A percentile compares a stretch with the other conserved stretches of the same genome.
Conservation (phyloP, 2,797 vertebrate species). For the Oryzias dopingdopingensis region DNA sequence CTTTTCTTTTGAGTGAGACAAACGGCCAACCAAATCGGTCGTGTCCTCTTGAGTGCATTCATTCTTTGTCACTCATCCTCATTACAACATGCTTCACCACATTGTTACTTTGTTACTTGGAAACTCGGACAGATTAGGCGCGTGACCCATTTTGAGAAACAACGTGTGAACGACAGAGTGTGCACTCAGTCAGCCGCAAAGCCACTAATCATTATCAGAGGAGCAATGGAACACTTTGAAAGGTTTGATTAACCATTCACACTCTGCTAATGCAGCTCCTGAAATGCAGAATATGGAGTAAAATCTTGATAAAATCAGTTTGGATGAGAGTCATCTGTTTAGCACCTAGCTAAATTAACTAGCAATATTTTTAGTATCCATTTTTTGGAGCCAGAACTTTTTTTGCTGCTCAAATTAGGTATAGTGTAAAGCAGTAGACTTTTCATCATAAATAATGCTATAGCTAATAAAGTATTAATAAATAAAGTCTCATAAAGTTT, state of each 20-base stretch:
- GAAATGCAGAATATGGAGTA: constrained; percentile 13
- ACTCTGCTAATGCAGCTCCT: constrained; percentile 14
- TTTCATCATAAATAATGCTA: constrained; percentile 70
- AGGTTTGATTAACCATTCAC: constrained; percentile 43
- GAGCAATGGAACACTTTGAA: constrained; percentile 18
- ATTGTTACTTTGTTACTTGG: constrained; percentile 10
- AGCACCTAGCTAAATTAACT: constrained; percentile 31
- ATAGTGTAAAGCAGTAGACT: constrained; percentile 50
- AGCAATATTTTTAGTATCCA: constrained; percentile 42
- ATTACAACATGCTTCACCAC: constrained; percentile 1
- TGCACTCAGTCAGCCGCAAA: neutral
- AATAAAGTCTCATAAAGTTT: too few relatives aligned
- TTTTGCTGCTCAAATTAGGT: neutral
- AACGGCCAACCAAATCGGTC: constrained; percentile 1
- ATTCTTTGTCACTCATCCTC: constrained; percentile 11
- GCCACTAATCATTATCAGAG: constrained; percentile 25
- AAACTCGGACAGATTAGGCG: constrained; percentile 19
- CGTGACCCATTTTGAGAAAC: constrained; percentile 36
- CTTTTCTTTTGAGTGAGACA: neutral
- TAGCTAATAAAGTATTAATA: too few relatives aligned
- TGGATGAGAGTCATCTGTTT: constrained; percentile 35
- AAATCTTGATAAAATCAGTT: constrained; percentile 38
- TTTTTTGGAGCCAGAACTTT: constrained; percentile 31
- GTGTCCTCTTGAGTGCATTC: neutral
- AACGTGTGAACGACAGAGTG: constrained; percentile 31